These are phyloP conservation scores for Muscicapa comitata DNA, from an alignment of 2,797 vertebrate genomes.

Conservation along the genomic window DNA sequence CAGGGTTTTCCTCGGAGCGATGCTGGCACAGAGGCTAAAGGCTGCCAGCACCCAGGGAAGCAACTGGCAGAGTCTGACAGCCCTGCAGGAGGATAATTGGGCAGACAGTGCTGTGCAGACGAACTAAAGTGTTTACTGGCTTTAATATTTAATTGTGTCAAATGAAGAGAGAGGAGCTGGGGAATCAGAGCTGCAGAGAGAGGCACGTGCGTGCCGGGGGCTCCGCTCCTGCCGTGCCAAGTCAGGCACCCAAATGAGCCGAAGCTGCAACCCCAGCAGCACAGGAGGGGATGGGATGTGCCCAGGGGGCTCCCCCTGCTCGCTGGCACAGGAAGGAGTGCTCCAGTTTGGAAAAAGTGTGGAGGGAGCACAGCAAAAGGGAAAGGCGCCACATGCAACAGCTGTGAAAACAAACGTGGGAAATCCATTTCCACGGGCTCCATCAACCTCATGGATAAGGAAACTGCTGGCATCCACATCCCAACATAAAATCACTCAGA, in stretches of 20 bases:
- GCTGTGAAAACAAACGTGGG: fast-evolving
- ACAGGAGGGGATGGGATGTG: neutral
- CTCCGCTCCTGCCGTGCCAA: neutral
- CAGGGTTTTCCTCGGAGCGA: fast-evolving
- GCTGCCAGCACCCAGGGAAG: conserved; percentile 29
- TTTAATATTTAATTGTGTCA: conserved; percentile 74
- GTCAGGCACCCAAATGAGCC: neutral
- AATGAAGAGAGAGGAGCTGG: conserved; percentile 49
- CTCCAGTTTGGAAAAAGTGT: fast-evolving
- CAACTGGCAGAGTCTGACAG: conserved; percentile 3
- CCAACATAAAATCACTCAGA: fast-evolving
- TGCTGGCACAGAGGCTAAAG: neutral
- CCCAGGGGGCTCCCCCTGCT: neutral
- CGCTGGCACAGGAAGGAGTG: neutral
- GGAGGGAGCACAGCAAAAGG: neutral
- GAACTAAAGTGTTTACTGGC: conserved; percentile 62
- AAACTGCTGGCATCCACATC: fast-evolving
- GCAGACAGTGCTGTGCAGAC: conserved; percentile 31
- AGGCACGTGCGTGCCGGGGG: neutral
- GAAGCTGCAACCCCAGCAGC: neutral
- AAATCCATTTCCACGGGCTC: neutral
- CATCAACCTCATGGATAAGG: fast-evolving
- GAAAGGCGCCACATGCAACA: neutral
- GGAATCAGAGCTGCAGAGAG: neutral
- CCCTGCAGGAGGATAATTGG: conserved; percentile 51